These are phyloP conservation scores for Oedothorax gibbosus DNA, from an alignment of 1,140 invertebrate genomes.

Conservation along the genomic window DNA sequence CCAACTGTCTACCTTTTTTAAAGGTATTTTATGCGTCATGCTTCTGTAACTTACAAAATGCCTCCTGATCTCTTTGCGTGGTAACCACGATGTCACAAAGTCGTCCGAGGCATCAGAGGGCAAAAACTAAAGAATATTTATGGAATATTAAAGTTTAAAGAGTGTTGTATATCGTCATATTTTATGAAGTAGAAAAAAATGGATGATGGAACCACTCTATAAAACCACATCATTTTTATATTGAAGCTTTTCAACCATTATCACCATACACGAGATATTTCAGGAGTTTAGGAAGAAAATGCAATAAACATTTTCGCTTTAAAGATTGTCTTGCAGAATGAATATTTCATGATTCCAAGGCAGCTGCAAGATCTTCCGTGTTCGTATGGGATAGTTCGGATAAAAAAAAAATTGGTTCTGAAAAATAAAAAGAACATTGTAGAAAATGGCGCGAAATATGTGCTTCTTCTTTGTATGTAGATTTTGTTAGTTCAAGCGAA, in stretches of 20 bases:
- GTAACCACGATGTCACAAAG: not conserved
- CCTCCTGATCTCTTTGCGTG: not conserved
- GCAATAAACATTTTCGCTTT: constrained; percentile 45
- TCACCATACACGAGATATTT: not conserved
- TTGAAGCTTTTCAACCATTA: constrained; percentile 20
- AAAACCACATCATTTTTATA: constrained; percentile 11
- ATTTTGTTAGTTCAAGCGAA: constrained; percentile 12
- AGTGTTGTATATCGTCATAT: not conserved
- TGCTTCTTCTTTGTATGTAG: constrained; percentile 1
- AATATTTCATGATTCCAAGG: constrained; percentile 47
- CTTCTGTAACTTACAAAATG: not conserved
- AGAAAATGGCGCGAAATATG: not conserved
- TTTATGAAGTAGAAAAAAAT: not conserved
- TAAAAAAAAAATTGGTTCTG: not conserved
- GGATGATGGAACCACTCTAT: not conserved
- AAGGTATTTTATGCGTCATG: too few species aligned
- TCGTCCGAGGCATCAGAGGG: not conserved
- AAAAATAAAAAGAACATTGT: not conserved
- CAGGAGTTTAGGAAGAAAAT: constrained; percentile 17
- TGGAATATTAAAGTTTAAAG: constrained; percentile 6
- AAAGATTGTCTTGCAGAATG: constrained; percentile 31
- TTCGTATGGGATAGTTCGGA: not conserved
- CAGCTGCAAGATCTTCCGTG: constrained; percentile 6
- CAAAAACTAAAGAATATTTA: constrained; percentile 18
- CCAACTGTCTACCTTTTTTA: too few species aligned